These are phyloP conservation scores for Xestia ashworthii DNA, from an alignment of 2,888 invertebrate species.

Conservation along the genomic window DNA sequence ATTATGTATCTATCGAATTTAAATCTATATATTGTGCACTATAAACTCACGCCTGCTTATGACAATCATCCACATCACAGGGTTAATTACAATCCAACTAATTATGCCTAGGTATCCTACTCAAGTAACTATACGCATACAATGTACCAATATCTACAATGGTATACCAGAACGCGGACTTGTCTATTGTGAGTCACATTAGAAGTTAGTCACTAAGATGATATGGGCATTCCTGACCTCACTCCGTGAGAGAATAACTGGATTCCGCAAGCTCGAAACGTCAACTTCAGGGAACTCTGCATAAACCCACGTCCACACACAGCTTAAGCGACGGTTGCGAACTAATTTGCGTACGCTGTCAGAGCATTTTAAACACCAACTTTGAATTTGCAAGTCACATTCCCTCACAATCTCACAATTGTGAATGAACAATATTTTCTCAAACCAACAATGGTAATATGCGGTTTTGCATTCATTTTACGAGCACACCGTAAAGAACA, in stretches of 20 bases:
- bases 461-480: slow-evolving; percentile 36
- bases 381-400: slow-evolving; percentile 67
- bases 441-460: slow-evolving; percentile 48
- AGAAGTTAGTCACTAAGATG: slow-evolving; percentile 34
- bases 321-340: slow-evolving; percentile 58
- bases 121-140: not conserved
- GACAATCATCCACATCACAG: slow-evolving; percentile 10
- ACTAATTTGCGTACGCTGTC: slow-evolving; percentile 65
- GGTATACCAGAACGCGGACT: not conserved
- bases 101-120: slow-evolving; percentile 22
- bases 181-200: slow-evolving; percentile 3
- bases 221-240: slow-evolving; percentile 50
- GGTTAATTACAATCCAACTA: slow-evolving; percentile 36
- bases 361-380: slow-evolving; percentile 60
- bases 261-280: slow-evolving; percentile 54
- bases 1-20: not conserved
- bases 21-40: not conserved
- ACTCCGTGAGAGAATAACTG: slow-evolving; percentile 43
- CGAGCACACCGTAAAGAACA: slow-evolving; percentile 1
- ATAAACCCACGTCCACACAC: slow-evolving; percentile 59
- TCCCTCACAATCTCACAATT: slow-evolving; percentile 52
- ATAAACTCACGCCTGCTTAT: not conserved
- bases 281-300: slow-evolving; percentile 59
- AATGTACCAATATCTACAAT: not conserved
- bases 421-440: slow-evolving; percentile 56